A percentile compares a stretch with the other conserved stretches of the same genome.
These are phyloP conservation scores for Tipula confusa DNA, from an alignment of 2,888 invertebrate species.

Conservation along the genomic window DNA sequence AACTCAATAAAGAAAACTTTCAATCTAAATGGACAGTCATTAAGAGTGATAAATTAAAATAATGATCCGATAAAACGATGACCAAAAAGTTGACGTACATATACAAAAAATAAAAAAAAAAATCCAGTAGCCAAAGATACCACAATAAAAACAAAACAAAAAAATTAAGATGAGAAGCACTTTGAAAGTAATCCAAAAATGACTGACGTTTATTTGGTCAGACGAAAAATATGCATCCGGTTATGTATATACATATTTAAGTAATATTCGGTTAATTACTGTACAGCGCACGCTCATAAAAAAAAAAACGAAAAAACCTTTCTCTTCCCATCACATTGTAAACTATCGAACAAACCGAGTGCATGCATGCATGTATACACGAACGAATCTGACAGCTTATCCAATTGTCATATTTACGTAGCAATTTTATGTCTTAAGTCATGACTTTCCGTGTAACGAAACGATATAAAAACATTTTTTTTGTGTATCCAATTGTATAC, in stretches of 20 bases:
- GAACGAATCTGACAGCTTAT: background rate
- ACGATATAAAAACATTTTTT: background rate
- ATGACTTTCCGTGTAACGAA: background rate
- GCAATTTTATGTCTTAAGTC: constrained; percentile 12
- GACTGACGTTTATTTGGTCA: background rate
- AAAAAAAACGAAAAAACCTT: background rate
- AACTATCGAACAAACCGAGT: background rate
- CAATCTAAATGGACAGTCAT: background rate
- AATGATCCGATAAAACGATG: constrained; percentile 3
- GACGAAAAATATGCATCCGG: background rate
- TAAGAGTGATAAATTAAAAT: background rate
- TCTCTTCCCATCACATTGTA: background rate
- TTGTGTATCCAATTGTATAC: background rate
- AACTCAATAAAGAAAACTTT: background rate
- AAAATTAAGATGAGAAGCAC: background rate
- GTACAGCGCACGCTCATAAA: no score
- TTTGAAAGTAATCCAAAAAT: background rate
- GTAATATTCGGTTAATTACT: no score
- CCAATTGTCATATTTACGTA: constrained; percentile 12
- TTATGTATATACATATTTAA: background rate
- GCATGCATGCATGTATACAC: background rate
- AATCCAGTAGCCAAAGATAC: background rate
- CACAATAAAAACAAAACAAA: background rate
- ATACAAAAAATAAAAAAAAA: background rate
- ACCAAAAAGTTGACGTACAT: background rate